phyloP scores from a whole-genome alignment of 2,113 vertebrate genomes.

The Oxygymnocypris stewartii region DNA sequence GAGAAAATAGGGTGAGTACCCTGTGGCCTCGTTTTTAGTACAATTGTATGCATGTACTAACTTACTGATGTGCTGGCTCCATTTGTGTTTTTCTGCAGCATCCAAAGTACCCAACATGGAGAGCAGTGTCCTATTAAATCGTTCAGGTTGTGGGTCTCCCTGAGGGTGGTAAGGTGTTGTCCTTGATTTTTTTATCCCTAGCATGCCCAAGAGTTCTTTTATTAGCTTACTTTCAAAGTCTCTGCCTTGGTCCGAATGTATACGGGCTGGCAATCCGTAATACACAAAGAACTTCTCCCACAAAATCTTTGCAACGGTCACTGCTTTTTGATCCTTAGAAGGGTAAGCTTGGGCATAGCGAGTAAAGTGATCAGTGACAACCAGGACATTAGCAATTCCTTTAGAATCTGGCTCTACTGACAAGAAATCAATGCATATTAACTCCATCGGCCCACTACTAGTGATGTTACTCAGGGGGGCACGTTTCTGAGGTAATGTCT shows the following conservation, averaged over 20 bases:
- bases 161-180: not conserved
- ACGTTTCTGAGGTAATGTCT: not conserved
- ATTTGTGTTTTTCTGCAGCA: not conserved
- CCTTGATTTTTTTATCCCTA: not conserved
- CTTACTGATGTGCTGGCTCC: not conserved
- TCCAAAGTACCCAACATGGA: not conserved
- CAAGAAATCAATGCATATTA: not conserved
- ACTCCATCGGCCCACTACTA: not conserved
- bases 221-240: too few species aligned
- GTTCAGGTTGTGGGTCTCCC: not conserved
- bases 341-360: not conserved
- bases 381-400: not conserved
- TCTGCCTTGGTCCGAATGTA: too few species aligned
- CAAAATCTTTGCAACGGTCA: not conserved
- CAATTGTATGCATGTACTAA: conserved; percentile 14
- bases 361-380: not conserved
- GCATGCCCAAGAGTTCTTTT: not conserved
- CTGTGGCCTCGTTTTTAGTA: not conserved
- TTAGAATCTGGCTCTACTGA: not conserved
- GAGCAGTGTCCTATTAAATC: not conserved
- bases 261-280: too few species aligned
- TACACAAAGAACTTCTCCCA: too few species aligned
- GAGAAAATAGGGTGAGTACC: not conserved
- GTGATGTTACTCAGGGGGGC: not conserved
- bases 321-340: not conserved